These are phyloP conservation scores for Sesia apiformis DNA, from an alignment of 2,888 invertebrate genomes.

Conservation along the genomic window DNA sequence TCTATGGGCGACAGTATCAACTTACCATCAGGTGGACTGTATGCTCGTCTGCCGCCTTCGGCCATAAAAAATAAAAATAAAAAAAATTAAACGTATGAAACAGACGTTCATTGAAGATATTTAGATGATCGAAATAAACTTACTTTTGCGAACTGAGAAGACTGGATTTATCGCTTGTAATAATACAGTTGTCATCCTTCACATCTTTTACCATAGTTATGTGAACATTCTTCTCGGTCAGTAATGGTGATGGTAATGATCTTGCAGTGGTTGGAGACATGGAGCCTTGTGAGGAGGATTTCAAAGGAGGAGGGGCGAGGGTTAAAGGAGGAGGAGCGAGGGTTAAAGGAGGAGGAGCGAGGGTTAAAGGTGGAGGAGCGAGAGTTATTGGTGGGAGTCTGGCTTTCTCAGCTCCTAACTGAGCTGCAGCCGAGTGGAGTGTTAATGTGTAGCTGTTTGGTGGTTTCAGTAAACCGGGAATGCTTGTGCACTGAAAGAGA, in stretches of 20 bases:
- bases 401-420: conserved; percentile 56
- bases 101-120: no score
- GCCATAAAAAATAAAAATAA: no score
- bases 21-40: no score
- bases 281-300: conserved; percentile 29
- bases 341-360: conserved; percentile 34
- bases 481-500: conserved; percentile 69
- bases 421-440: conserved; percentile 55
- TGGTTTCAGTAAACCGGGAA: conserved; percentile 80
- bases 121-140: conserved; percentile 15
- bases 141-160: conserved; percentile 66
- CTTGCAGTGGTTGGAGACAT: conserved; percentile 49
- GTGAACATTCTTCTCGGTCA: conserved; percentile 61
- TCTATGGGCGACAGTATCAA: no score
- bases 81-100: no score
- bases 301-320: conserved; percentile 3
- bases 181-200: conserved; percentile 51
- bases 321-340: conserved; percentile 13
- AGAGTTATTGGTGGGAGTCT: conserved; percentile 53
- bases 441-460: conserved; percentile 75
- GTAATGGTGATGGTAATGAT: conserved; percentile 46
- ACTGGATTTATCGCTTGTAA: conserved; percentile 61
- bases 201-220: conserved; percentile 35
- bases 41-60: no score
- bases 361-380: conserved; percentile 32